Evolutionary conservation across 1,140 invertebrate genomes (phyloP).

Genomic region (Archivesica marissinica): DNA sequence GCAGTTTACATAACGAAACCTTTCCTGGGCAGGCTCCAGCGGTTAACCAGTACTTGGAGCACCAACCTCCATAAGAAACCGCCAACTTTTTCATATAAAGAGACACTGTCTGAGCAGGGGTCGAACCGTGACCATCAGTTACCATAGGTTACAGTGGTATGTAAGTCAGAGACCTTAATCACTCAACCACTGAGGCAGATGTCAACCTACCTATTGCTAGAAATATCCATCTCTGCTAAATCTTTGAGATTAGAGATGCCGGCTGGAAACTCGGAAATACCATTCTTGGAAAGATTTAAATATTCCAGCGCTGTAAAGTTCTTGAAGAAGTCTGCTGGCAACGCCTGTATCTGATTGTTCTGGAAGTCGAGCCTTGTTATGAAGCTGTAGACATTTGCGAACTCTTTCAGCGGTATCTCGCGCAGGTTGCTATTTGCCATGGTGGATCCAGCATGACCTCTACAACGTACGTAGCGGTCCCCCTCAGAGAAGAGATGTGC

Average conservation of each 20-base stretch:
- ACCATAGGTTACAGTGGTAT: too few species aligned
- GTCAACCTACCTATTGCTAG: constrained; percentile 48
- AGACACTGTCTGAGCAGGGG: too few species aligned
- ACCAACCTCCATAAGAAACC: too few species aligned
- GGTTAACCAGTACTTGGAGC: too few species aligned
- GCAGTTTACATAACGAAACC: too few species aligned
- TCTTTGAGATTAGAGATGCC: constrained; percentile 33
- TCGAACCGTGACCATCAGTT: too few species aligned
- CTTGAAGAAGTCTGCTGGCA: constrained; percentile 64
- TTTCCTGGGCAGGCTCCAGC: too few species aligned
- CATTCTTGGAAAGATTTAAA: constrained; percentile 64
- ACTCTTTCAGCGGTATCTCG: constrained; percentile 38
- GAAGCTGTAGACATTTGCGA: constrained; percentile 46
- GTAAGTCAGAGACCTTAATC: too few species aligned
- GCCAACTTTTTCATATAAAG: too few species aligned
- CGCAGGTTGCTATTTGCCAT: constrained; percentile 23
- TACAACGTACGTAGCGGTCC: constrained; percentile 30
- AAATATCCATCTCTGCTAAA: constrained; percentile 61
- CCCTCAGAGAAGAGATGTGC: constrained; percentile 18
- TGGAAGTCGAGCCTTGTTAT: constrained; percentile 70
- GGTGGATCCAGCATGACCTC: constrained; percentile 33
- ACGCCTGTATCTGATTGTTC: constrained; percentile 61
- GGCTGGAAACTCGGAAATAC: constrained; percentile 39
- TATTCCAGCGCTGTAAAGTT: constrained; percentile 60
- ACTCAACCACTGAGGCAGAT: too few species aligned